Conservation (phyloP, 2,113 vertebrate genomes). For the Nothocercus julius region DNA sequence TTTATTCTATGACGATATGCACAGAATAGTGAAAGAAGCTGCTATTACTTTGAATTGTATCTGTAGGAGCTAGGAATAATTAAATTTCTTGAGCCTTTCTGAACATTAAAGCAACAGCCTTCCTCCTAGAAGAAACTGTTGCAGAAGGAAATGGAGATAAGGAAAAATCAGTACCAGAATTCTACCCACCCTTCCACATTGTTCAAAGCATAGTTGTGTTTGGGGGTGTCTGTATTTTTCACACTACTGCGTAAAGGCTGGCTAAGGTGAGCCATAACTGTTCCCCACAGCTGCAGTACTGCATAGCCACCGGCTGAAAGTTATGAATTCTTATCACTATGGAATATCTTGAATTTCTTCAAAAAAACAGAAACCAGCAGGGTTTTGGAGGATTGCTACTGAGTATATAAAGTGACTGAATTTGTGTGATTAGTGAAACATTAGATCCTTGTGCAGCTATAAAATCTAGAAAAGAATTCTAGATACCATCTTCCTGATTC, state of each 20-base stretch:
- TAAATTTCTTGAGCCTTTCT: background rate
- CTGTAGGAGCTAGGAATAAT: background rate
- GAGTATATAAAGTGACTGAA: background rate
- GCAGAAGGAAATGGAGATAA: background rate
- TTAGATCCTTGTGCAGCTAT: background rate
- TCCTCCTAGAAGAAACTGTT: background rate
- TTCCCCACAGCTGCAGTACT: background rate
- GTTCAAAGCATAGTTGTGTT: background rate
- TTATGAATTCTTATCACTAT: background rate
- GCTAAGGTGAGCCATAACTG: background rate
- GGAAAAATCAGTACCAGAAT: background rate
- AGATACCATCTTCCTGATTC: background rate
- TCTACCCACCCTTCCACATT: background rate
- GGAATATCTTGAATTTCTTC: background rate
- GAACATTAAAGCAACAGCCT: background rate
- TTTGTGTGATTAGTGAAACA: background rate
- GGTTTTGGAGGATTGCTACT: background rate
- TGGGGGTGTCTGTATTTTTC: background rate
- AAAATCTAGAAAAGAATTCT: background rate
- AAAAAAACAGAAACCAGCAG: background rate
- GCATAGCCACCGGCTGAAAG: background rate
- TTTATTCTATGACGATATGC: background rate
- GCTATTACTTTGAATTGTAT: background rate
- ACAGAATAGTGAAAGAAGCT: background rate
- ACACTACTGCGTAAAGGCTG: background rate